Percentiles rank a stretch among this genome's conserved stretches.
These are phyloP conservation scores for Acropternis orthonyx DNA, from an alignment of 2,797 vertebrate species.

Conservation along the genomic window DNA sequence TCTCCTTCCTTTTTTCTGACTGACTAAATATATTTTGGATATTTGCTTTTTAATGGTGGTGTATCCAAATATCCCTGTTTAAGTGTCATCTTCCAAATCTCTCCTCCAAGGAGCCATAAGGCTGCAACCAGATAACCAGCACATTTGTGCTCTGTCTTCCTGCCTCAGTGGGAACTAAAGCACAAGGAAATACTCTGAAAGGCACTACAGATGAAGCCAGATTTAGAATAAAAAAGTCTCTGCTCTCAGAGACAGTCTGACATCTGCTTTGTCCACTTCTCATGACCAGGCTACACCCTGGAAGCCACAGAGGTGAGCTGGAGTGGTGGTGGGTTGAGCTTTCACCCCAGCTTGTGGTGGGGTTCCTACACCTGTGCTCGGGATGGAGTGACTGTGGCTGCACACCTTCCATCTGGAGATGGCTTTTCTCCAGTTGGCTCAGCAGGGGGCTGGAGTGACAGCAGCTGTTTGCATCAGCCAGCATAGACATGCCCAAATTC, in stretches of 20 bases:
- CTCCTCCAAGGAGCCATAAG: background rate
- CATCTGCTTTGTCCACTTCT: background rate
- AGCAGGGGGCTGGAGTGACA: conserved; percentile 25
- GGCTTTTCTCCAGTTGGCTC: conserved; percentile 25
- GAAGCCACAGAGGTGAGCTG: background rate
- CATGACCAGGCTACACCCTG: background rate
- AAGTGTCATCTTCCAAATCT: background rate
- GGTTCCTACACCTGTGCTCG: background rate
- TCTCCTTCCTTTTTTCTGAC: background rate
- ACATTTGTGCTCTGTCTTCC: background rate
- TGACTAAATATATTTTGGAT: background rate
- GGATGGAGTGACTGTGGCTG: background rate
- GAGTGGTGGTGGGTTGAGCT: background rate
- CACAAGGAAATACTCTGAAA: background rate
- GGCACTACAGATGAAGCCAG: background rate
- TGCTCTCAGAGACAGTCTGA: background rate
- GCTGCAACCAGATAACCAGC: background rate
- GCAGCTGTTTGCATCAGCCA: background rate
- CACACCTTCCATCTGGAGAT: background rate
- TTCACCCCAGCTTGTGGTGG: background rate
- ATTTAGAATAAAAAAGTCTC: background rate
- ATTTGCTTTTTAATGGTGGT: background rate
- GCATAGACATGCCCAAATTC: conserved; percentile 21
- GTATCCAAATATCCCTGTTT: background rate
- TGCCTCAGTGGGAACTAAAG: background rate